Evolutionary conservation across 2,888 invertebrate species (phyloP).

Genomic region (Allolobophora icterica): DNA sequence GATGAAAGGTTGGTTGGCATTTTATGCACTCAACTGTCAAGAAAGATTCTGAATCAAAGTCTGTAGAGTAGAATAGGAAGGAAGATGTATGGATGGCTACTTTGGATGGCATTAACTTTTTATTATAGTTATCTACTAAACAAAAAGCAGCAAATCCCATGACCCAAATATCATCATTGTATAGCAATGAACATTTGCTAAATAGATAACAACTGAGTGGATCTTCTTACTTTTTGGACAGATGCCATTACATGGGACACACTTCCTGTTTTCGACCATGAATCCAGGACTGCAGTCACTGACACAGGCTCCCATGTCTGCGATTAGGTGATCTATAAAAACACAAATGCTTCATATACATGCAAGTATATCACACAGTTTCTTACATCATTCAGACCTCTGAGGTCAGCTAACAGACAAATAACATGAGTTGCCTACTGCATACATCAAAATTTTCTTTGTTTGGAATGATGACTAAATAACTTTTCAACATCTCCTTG

Average conservation of each 20-base stretch:
- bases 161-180: not conserved
- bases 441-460: not conserved
- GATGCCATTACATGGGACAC: constrained; percentile 82
- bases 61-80: too few species aligned
- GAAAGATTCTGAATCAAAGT: too few species aligned
- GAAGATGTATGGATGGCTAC: too few species aligned
- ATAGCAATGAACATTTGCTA: not conserved
- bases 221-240: constrained; percentile 41
- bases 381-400: not conserved
- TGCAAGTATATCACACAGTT: not conserved
- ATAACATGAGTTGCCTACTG: not conserved
- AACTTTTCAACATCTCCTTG: not conserved
- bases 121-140: not conserved
- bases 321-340: constrained; percentile 67
- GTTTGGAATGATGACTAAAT: not conserved
- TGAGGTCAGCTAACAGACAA: not conserved
- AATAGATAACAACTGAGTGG: not conserved
- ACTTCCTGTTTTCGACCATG: constrained; percentile 37
- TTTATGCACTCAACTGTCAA: too few species aligned
- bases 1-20: too few species aligned
- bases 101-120: not conserved
- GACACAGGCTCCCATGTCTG: constrained; percentile 93
- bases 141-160: not conserved
- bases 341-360: not conserved
- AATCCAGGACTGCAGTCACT: constrained; percentile 73